phyloP scores from a whole-genome alignment of 2,888 invertebrate genomes.

The Diloba caeruleocephala region DNA sequence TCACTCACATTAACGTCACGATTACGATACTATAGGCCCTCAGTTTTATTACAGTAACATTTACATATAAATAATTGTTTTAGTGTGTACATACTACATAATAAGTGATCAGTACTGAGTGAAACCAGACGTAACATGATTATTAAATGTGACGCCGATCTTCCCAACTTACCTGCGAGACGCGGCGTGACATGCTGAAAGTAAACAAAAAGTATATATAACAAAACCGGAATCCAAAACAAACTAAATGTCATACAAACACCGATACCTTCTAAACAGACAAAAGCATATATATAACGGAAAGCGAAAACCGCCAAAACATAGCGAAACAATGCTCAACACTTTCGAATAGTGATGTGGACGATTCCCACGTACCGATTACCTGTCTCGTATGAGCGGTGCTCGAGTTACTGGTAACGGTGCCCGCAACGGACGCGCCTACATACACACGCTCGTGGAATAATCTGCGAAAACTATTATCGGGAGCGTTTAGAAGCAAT shows the following conservation, averaged over 20 bases:
- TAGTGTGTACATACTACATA: no score
- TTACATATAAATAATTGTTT: no score
- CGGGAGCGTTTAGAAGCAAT: slow-evolving; percentile 4
- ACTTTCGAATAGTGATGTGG: slow-evolving; percentile 52
- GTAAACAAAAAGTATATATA: no score
- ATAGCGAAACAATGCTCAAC: slow-evolving; percentile 31
- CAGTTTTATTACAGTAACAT: no score
- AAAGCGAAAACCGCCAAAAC: slow-evolving; percentile 48
- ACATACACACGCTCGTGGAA: slow-evolving; percentile 51
- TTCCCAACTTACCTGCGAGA: no score
- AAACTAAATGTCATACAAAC: slow-evolving; percentile 15
- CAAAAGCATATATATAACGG: slow-evolving; percentile 12
- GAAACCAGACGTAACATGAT: no score
- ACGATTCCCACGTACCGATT: slow-evolving; percentile 74
- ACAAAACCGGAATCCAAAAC: slow-evolving; percentile 4
- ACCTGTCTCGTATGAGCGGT: slow-evolving; percentile 47
- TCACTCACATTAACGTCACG: no score
- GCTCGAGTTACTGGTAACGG: slow-evolving; percentile 52
- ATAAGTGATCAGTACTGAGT: no score
- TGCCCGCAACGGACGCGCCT: slow-evolving; percentile 56
- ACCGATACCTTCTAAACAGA: neutral
- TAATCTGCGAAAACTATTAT: slow-evolving; percentile 39
- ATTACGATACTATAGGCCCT: no score
- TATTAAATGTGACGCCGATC: no score
- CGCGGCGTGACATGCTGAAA: no score